Conservation (phyloP, 2,888 invertebrate species). For the Chalcis sispes region DNA sequence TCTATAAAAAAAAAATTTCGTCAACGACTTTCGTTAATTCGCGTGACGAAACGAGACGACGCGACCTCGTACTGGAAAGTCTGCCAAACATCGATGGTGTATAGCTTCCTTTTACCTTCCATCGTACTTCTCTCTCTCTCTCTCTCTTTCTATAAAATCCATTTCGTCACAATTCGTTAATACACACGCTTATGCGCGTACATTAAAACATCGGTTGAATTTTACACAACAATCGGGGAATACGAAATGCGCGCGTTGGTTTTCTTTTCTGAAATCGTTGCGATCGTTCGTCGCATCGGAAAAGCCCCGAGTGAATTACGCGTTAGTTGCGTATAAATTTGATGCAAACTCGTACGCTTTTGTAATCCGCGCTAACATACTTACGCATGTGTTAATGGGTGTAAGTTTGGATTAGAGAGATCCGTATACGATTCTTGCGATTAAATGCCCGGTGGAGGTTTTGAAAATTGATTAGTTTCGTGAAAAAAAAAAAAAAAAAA, state of each 20-base stretch:
- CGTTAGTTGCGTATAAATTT: too few species aligned
- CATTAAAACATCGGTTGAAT: constrained; percentile 18
- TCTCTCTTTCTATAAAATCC: too few species aligned
- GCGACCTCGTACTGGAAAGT: constrained; percentile 45
- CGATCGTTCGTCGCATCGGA: background rate
- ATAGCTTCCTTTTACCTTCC: constrained; percentile 5
- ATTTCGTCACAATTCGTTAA: constrained; percentile 11
- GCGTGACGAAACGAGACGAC: constrained; percentile 27
- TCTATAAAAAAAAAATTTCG: too few species aligned
- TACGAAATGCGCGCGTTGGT: constrained; percentile 25
- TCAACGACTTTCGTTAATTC: constrained; percentile 15
- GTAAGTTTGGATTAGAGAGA: too few species aligned
- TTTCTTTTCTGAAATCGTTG: constrained; percentile 23
- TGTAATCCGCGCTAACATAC: too few species aligned
- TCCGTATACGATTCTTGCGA: too few species aligned
- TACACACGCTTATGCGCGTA: background rate
- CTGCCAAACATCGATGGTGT: constrained; percentile 42
- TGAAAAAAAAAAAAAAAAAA: too few species aligned
- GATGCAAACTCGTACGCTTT: too few species aligned
- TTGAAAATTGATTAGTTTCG: too few species aligned
- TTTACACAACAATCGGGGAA: constrained; percentile 18
- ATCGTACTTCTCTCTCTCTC: too few species aligned
- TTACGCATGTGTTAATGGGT: too few species aligned
- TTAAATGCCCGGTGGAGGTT: too few species aligned
- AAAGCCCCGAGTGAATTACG: background rate